Evolutionary conservation across 2,797 vertebrate genomes (phyloP).

Genomic region (Anabacerthia variegaticeps): DNA sequence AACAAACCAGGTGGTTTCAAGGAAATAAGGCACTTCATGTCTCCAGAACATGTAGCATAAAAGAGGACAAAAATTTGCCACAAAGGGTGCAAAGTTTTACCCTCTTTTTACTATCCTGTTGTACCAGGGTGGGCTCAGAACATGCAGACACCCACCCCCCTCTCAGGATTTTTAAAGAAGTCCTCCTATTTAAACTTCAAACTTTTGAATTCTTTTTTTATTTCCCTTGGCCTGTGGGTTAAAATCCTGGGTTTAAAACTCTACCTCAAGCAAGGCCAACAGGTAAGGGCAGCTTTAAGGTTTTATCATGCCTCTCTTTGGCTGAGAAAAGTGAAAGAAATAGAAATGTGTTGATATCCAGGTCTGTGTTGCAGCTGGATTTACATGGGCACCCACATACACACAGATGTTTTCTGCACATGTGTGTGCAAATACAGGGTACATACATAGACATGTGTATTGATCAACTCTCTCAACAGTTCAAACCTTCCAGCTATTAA

Average conservation of each 20-base stretch:
- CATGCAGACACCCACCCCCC: no score
- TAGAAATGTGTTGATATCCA: not conserved
- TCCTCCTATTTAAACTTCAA: not conserved
- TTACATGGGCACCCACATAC: not conserved
- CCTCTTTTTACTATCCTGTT: not conserved
- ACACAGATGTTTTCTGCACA: not conserved
- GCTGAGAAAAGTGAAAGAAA: not conserved
- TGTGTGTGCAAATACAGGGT: not conserved
- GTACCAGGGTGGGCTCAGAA: not conserved
- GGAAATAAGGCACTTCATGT: not conserved
- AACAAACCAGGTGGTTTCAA: not conserved
- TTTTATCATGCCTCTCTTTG: not conserved
- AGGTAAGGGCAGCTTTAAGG: not conserved
- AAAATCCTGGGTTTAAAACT: not conserved
- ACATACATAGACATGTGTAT: not conserved
- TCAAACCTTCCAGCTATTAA: not conserved
- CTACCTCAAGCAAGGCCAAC: not conserved
- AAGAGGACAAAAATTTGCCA: not conserved
- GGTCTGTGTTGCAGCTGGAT: not conserved
- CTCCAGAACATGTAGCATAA: not conserved
- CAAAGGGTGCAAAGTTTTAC: not conserved
- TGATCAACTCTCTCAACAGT: not conserved
- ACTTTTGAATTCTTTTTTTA: not conserved
- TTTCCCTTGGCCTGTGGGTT: not conserved
- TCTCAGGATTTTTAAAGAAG: not conserved